A percentile compares a stretch with the other conserved stretches of the same genome.
Conservation (phyloP, 2,113 vertebrate genomes). For the Felis chaus region DNA sequence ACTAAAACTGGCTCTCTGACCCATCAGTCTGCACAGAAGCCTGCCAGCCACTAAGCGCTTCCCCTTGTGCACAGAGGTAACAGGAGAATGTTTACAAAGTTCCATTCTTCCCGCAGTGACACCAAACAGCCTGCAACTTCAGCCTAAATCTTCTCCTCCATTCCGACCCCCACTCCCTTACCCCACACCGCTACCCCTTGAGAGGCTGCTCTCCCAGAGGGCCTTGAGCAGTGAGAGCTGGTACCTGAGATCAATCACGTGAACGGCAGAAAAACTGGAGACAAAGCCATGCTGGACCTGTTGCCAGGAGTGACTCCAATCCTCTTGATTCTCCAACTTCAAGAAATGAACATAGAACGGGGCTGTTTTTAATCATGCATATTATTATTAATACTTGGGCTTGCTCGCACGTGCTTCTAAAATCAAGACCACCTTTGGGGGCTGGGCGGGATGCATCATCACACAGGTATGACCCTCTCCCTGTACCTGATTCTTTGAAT, state of each 20-base stretch:
- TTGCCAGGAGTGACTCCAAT: neutral
- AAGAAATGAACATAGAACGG: no score
- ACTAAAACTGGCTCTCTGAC: neutral
- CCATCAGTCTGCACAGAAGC: neutral
- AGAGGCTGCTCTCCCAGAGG: neutral
- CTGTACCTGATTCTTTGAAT: no score
- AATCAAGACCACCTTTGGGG: neutral
- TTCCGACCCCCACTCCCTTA: no score
- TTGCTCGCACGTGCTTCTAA: neutral
- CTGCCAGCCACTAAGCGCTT: neutral
- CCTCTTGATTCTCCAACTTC: neutral
- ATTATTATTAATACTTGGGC: neutral
- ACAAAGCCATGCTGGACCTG: neutral
- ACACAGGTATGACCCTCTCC: accelerated
- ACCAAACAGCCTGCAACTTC: neutral
- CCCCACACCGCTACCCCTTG: neutral
- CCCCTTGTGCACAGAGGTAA: neutral
- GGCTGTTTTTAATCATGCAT: neutral
- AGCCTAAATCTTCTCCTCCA: no score
- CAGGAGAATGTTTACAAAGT: neutral
- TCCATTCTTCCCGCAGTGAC: neutral
- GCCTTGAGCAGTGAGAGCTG: neutral
- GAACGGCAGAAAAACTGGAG: neutral
- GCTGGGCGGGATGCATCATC: neutral
- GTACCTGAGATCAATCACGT: neutral